A percentile compares a stretch with the other conserved stretches of the same genome.
These are phyloP conservation scores for Nycticorax nycticorax DNA, from an alignment of 2,113 vertebrate genomes.

Conservation along the genomic window DNA sequence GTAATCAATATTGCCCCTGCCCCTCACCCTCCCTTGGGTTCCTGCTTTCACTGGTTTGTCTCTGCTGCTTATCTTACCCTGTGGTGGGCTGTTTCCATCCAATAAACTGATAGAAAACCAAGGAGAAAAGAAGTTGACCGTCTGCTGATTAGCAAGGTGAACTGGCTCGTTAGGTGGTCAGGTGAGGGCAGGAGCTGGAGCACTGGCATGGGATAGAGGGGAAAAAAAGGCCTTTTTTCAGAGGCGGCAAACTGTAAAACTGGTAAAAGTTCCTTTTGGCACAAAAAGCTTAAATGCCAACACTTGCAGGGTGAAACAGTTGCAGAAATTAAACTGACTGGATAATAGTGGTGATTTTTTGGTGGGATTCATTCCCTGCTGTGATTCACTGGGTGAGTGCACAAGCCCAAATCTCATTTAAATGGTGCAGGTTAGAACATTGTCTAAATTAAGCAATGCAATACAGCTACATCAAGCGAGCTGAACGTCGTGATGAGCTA, in stretches of 20 bases:
- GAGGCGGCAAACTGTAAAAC: not conserved
- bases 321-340: not conserved
- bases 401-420: not conserved
- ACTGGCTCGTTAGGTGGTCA: not conserved
- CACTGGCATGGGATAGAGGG: not conserved
- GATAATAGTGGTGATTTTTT: not conserved
- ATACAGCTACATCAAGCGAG: not conserved
- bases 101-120: not conserved
- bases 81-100: not conserved
- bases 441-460: not conserved
- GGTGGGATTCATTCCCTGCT: not conserved
- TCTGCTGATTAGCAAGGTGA: not conserved
- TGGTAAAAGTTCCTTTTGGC: not conserved
- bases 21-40: not conserved
- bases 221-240: not conserved
- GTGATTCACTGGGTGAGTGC: not conserved
- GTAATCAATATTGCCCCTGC: not conserved
- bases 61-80: not conserved
- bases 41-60: not conserved
- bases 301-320: not conserved
- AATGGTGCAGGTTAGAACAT: not conserved
- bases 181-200: not conserved
- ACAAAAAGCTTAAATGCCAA: not conserved
- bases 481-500: not conserved
- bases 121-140: not conserved